phyloP scores from a whole-genome alignment of 2,888 invertebrate species.

The Drosophila sordidula region DNA sequence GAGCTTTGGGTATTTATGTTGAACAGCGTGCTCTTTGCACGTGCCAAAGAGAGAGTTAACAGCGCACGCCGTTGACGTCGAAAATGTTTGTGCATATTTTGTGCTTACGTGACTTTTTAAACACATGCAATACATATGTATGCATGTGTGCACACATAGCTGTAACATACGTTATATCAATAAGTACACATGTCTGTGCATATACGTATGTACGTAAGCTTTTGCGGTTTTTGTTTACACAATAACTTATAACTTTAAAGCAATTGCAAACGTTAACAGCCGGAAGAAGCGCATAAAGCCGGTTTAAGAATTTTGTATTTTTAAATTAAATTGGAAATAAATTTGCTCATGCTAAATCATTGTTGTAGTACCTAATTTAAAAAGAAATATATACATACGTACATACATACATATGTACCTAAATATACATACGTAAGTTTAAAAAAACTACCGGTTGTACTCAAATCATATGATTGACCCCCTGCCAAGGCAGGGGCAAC shows the following conservation, averaged over 20 bases:
- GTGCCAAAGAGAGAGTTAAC: constrained; percentile 45
- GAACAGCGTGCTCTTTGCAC: constrained; percentile 40
- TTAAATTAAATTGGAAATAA: background rate
- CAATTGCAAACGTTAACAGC: constrained; percentile 14
- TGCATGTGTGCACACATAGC: background rate
- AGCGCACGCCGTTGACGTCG: constrained; percentile 34
- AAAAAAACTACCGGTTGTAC: background rate
- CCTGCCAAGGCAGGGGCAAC: constrained; percentile 13
- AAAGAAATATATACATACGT: background rate
- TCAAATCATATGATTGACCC: constrained; percentile 12
- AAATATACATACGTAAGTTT: background rate
- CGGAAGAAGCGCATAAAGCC: constrained; percentile 29
- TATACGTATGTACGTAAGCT: constrained; percentile 2
- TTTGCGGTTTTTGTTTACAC: constrained; percentile 17
- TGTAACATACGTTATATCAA: constrained; percentile 6
- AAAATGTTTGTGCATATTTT: constrained; percentile 58
- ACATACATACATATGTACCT: background rate
- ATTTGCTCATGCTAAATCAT: constrained; percentile 2
- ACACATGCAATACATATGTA: constrained; percentile 24
- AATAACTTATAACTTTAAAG: constrained; percentile 9
- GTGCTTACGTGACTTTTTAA: constrained; percentile 59
- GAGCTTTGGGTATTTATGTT: constrained; percentile 27
- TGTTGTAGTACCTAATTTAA: background rate
- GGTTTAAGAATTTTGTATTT: constrained; percentile 23
- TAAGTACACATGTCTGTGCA: background rate